These are phyloP conservation scores for Dioctria linearis DNA, from an alignment of 2,888 invertebrate species.

Conservation along the genomic window DNA sequence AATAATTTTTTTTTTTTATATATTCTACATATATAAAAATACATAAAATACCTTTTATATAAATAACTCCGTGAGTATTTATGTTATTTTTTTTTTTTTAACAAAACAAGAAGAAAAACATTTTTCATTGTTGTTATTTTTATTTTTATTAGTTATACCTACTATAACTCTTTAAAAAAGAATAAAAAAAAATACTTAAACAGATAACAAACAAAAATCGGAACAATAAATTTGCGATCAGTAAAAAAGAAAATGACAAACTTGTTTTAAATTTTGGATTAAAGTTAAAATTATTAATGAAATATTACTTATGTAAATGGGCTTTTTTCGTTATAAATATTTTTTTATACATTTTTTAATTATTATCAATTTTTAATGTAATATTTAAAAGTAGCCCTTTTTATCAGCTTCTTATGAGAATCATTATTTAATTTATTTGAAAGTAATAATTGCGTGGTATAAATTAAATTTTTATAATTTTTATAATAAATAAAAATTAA, in stretches of 20 bases:
- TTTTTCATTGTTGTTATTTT: slow-evolving; percentile 24
- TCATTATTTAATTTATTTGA: slow-evolving; percentile 29
- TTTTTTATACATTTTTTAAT: no score
- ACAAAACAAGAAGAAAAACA: slow-evolving; percentile 30
- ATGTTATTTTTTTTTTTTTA: slow-evolving; percentile 52
- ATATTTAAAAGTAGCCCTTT: slow-evolving; percentile 25
- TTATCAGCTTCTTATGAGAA: slow-evolving; percentile 45
- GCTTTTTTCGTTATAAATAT: neutral
- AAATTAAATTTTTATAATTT: neutral
- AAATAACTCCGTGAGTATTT: slow-evolving; percentile 61
- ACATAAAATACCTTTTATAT: slow-evolving; percentile 55
- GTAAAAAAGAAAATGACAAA: no score
- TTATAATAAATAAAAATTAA: neutral
- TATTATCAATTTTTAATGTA: neutral
- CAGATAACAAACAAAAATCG: no score
- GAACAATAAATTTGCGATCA: no score
- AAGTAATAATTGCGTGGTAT: slow-evolving; percentile 43
- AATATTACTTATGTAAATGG: neutral
- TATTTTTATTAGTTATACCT: neutral
- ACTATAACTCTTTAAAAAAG: no score
- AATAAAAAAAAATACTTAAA: no score
- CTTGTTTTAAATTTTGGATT: no score
- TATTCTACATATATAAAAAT: slow-evolving; percentile 59
- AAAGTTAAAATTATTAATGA: no score
- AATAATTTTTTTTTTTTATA: slow-evolving; percentile 62